A percentile compares a stretch with the other conserved stretches of the same genome.
Conservation (phyloP, 2,797 vertebrate genomes). For the Silurus lanzhouensis region DNA sequence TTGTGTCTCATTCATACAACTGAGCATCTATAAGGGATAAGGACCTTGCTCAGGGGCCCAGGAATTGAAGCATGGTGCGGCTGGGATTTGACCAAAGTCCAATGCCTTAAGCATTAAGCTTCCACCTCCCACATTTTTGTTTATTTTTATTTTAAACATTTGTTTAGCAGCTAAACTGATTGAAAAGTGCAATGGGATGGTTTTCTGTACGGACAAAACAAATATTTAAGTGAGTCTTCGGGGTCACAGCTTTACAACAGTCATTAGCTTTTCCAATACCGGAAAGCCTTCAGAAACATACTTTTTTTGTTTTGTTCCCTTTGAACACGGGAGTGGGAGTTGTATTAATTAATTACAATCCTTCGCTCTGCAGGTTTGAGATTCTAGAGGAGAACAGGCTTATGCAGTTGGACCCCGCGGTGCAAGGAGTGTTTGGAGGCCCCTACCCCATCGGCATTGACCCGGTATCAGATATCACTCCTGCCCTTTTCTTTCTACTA, state of each 20-base stretch:
- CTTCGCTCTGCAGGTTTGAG: constrained; percentile 66
- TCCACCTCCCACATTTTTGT: too few species aligned
- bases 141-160: not conserved
- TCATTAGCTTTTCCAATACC: not conserved
- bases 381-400: constrained; percentile 72
- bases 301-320: not conserved
- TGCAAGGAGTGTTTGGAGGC: constrained; percentile 87
- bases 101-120: too few species aligned
- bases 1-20: too few species aligned
- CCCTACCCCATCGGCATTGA: constrained; percentile 97
- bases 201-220: not conserved
- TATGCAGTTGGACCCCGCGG: constrained; percentile 85
- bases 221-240: not conserved
- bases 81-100: too few species aligned
- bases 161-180: not conserved
- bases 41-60: too few species aligned
- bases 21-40: too few species aligned
- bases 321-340: not conserved
- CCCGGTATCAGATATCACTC: constrained; percentile 76
- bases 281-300: not conserved
- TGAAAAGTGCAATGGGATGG: not conserved
- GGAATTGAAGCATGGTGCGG: too few species aligned
- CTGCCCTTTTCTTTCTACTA: constrained; percentile 17
- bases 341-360: constrained; percentile 3
- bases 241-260: not conserved